Percentiles rank a stretch among this genome's conserved stretches.
phyloP scores from a whole-genome alignment of 2,113 vertebrate genomes.

The Nannospalax galili region DNA sequence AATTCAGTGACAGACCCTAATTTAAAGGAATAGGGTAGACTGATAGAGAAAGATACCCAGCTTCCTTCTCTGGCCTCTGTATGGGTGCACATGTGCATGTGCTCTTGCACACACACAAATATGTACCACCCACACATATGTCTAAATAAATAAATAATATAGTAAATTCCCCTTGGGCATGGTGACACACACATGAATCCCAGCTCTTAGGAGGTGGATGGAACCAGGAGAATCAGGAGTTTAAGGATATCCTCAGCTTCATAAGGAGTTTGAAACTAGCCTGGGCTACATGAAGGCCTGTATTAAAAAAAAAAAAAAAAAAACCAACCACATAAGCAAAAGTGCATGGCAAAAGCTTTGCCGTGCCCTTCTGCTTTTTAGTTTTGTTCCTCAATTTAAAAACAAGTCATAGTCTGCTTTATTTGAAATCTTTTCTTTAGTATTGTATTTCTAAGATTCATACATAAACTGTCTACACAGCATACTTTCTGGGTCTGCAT shows the following conservation, averaged over 20 bases:
- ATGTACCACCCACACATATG: background rate
- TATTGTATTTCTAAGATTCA: constrained; percentile 21
- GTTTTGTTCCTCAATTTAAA: background rate
- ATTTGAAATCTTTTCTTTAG: background rate
- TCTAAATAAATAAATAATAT: background rate
- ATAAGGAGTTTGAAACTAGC: too few relatives aligned
- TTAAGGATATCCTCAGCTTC: too few relatives aligned
- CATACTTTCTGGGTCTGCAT: background rate
- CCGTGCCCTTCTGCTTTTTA: background rate
- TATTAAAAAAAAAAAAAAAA: too few relatives aligned
- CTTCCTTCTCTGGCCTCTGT: background rate
- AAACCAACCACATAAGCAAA: background rate
- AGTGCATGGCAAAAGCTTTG: too few relatives aligned
- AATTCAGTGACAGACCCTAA: background rate
- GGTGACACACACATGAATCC: background rate
- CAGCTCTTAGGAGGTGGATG: background rate
- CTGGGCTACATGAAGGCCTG: too few relatives aligned
- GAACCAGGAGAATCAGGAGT: too few relatives aligned
- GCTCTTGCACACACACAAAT: background rate
- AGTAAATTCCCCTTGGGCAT: background rate
- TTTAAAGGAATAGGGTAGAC: background rate
- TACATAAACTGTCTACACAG: background rate
- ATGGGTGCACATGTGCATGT: background rate
- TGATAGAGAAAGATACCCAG: background rate
- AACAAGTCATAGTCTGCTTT: background rate